Evolutionary conservation across 2,113 vertebrate genomes (phyloP).

Genomic region (rabbit (Oryctolagus cuniculus)): DNA sequence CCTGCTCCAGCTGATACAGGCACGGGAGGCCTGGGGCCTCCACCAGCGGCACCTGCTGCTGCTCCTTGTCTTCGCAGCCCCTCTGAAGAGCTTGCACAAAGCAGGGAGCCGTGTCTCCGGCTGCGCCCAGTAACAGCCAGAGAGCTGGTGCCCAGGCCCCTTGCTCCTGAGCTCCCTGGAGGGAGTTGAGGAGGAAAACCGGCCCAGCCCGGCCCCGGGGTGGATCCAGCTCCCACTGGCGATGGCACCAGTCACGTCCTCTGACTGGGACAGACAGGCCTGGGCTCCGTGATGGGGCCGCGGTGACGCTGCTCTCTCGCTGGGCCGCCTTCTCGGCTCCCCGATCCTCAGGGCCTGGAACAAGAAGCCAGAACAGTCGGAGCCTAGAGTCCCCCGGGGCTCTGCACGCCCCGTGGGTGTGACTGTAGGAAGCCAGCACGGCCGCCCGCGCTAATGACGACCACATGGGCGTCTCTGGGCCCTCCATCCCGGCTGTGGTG

Average conservation of each 20-base stretch:
- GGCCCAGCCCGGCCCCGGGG: neutral
- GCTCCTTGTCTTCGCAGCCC: conserved; percentile 37
- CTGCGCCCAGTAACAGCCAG: conserved; percentile 37
- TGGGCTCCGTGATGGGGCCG: neutral
- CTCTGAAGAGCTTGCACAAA: conserved; percentile 33
- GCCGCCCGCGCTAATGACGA: neutral
- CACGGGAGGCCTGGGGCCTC: conserved; percentile 25
- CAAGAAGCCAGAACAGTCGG: neutral
- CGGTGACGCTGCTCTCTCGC: neutral
- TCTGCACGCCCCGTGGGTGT: neutral
- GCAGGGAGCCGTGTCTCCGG: conserved; percentile 30
- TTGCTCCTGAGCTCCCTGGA: neutral
- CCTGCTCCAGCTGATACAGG: neutral
- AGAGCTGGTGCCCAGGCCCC: neutral
- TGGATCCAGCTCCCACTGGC: neutral
- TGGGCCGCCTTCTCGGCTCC: neutral
- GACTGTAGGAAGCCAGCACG: neutral
- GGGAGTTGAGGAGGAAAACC: neutral
- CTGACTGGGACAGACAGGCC: neutral
- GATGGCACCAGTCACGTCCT: neutral
- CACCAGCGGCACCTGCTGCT: conserved; percentile 52
- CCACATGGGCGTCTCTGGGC: neutral
- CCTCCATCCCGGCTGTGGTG: neutral
- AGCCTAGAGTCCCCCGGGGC: neutral
- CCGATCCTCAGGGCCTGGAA: neutral